Evolutionary conservation across 1,140 invertebrate species (phyloP).

Genomic region (Protaetia brevitarsis): DNA sequence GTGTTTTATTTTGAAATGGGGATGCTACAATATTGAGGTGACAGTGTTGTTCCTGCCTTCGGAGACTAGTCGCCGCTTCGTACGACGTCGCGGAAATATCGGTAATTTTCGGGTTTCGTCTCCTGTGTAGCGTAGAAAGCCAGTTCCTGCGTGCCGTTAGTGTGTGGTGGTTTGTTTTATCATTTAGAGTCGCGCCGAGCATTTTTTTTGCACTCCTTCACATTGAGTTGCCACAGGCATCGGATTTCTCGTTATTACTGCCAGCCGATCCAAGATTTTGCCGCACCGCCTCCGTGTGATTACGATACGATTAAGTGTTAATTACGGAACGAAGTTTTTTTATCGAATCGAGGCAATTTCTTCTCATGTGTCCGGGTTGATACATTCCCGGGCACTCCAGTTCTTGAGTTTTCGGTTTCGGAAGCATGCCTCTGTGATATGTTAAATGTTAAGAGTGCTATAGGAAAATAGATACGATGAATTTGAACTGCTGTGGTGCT

Average conservation of each 20-base stretch:
- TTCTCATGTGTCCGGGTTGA: constrained; percentile 17
- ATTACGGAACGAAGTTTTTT: neutral
- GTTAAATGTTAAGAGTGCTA: constrained; percentile 13
- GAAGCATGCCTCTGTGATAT: constrained; percentile 23
- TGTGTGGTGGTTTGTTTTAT: neutral
- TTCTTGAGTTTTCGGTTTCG: constrained; percentile 10
- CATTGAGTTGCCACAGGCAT: neutral
- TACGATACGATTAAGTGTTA: neutral
- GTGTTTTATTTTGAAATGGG: neutral
- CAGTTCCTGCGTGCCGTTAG: constrained; percentile 8
- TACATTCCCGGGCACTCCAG: constrained; percentile 4
- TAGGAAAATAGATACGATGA: constrained; percentile 12
- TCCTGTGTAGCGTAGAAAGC: neutral
- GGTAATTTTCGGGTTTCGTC: constrained; percentile 1
- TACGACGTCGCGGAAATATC: neutral
- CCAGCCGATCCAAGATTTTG: neutral
- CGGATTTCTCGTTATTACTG: neutral
- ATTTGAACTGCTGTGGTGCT: constrained; percentile 8
- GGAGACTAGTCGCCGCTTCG: neutral
- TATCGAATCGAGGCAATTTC: neutral
- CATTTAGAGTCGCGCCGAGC: neutral
- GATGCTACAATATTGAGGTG: constrained; percentile 6
- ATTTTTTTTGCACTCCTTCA: neutral
- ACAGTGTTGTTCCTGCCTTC: neutral
- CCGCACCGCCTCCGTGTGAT: neutral